Percentiles rank a stretch among this genome's conserved stretches.
Evolutionary conservation across 2,888 invertebrate species (phyloP).

Genomic region (Caenorhabditis sulstoni): DNA sequence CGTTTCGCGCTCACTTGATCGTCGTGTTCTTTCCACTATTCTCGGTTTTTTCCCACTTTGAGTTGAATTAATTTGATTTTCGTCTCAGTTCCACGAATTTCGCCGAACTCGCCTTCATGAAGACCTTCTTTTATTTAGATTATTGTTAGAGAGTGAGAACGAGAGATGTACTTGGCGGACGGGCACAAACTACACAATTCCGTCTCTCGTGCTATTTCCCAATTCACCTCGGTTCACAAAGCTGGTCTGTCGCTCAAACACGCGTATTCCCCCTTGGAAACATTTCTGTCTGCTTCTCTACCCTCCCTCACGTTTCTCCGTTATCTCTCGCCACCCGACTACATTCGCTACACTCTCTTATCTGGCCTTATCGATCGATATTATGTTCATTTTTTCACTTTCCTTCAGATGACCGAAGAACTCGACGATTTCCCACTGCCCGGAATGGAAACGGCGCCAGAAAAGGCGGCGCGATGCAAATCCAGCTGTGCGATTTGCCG

Average conservation of each 20-base stretch:
- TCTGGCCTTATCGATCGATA: slow-evolving; percentile 1
- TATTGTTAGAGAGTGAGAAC: not conserved
- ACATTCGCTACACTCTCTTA: slow-evolving; percentile 32
- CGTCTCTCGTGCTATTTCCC: slow-evolving; percentile 18
- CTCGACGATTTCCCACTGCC: slow-evolving; percentile 20
- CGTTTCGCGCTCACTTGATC: no score
- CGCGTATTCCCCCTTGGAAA: slow-evolving; percentile 7
- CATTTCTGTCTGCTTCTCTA: slow-evolving; percentile 1
- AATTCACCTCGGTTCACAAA: not conserved
- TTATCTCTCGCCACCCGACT: slow-evolving; percentile 7
- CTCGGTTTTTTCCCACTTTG: no score
- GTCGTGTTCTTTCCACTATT: not conserved
- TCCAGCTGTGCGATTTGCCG: slow-evolving; percentile 42
- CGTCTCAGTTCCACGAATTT: slow-evolving; percentile 5
- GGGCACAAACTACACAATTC: slow-evolving; percentile 36
- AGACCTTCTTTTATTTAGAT: no score
- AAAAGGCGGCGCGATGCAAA: slow-evolving; percentile 7
- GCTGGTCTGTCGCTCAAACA: slow-evolving; percentile 21
- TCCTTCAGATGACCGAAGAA: slow-evolving; percentile 27
- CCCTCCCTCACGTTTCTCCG: no score
- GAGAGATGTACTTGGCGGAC: no score
- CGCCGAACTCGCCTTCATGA: no score
- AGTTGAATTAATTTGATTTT: no score
- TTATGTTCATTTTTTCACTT: no score
- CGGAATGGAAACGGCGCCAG: slow-evolving; percentile 1